A percentile compares a stretch with the other conserved stretches of the same genome.
phyloP scores from a whole-genome alignment of 1,140 invertebrate species.

The Lucilia cuprina region DNA sequence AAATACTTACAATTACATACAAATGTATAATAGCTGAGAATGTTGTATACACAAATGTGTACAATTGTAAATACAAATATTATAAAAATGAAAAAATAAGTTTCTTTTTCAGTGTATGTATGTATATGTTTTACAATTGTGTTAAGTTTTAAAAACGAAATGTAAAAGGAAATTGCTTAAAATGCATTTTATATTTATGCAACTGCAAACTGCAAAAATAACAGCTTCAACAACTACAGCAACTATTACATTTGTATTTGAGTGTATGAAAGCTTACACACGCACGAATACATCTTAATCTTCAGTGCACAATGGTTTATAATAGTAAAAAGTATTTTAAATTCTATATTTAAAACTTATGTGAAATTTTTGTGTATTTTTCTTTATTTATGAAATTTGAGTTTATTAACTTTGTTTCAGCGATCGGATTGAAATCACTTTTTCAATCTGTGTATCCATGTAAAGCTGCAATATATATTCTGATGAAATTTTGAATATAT shows the following conservation, averaged over 20 bases:
- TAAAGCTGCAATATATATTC: too few relatives aligned
- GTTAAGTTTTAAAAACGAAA: not conserved
- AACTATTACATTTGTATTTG: too few relatives aligned
- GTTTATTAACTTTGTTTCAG: too few relatives aligned
- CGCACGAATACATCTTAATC: not conserved
- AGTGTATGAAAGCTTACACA: not conserved
- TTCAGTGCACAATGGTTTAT: too few relatives aligned
- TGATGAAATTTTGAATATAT: too few relatives aligned
- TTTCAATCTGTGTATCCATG: too few relatives aligned
- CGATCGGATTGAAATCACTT: too few relatives aligned
- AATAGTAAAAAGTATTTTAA: too few relatives aligned
- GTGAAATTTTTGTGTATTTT: too few relatives aligned
- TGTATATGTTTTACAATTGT: not conserved
- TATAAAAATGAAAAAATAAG: not conserved
- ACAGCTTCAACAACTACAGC: too few relatives aligned
- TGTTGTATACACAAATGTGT: not conserved
- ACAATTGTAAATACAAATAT: not conserved
- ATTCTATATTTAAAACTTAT: too few relatives aligned
- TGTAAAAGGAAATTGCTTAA: slow-evolving; percentile 9
- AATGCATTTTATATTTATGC: not conserved
- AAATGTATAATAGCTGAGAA: not conserved
- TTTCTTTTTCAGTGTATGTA: not conserved
- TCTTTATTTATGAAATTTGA: too few relatives aligned
- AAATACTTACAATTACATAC: not conserved
- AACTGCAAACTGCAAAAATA: not conserved